Conservation (phyloP, 2,113 vertebrate genomes). For the Gracilinanus agilis region DNA sequence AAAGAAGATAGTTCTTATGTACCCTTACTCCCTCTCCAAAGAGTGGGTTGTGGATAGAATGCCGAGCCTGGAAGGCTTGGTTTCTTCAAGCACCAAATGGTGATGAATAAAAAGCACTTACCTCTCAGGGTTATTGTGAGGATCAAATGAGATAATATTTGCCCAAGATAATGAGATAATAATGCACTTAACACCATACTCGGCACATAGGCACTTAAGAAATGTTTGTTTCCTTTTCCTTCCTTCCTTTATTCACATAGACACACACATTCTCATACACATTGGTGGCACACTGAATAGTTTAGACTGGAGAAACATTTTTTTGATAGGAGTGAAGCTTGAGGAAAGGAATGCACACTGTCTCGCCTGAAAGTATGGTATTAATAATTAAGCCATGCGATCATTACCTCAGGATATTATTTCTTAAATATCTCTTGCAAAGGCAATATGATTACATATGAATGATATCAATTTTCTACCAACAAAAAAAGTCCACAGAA, state of each 20-base stretch:
- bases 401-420: slow-evolving; percentile 91
- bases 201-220: neutral
- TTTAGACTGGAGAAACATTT: slow-evolving; percentile 69
- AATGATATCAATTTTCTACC: slow-evolving; percentile 91
- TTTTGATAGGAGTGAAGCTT: slow-evolving; percentile 73
- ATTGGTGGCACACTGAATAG: slow-evolving; percentile 30
- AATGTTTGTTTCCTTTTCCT: neutral
- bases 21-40: neutral
- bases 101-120: neutral
- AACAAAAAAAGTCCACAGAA: slow-evolving; percentile 88
- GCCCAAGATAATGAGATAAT: neutral
- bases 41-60: neutral
- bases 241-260: neutral
- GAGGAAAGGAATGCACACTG: slow-evolving; percentile 64
- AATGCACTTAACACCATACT: neutral
- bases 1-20: neutral
- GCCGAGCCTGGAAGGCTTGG: neutral
- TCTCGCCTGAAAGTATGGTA: slow-evolving; percentile 79
- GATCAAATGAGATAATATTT: neutral
- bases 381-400: slow-evolving; percentile 89
- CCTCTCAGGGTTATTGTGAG: neutral
- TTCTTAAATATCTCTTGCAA: slow-evolving; percentile 91
- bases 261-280: neutral
- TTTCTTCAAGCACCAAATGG: neutral
- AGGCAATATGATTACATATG: slow-evolving; percentile 91